phyloP scores from a whole-genome alignment of 2,888 invertebrate genomes.

The Lamproptera curius region DNA sequence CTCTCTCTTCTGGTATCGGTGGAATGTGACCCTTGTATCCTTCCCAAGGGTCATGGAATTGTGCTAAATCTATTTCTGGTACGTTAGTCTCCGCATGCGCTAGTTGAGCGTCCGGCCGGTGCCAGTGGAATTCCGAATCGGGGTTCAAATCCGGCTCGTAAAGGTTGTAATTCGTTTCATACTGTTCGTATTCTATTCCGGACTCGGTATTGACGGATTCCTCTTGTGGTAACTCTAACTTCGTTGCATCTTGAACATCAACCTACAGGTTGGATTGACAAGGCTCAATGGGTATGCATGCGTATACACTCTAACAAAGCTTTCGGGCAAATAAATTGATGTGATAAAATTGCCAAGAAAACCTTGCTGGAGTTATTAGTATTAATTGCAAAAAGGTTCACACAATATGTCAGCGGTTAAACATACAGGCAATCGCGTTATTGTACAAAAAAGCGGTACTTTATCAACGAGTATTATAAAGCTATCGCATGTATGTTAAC shows the following conservation, averaged over 20 bases:
- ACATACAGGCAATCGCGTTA: conserved; percentile 45
- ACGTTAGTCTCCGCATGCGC: conserved; percentile 35
- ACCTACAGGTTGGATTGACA: conserved; percentile 69
- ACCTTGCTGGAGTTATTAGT: conserved; percentile 63
- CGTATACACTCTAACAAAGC: conserved; percentile 65
- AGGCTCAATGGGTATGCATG: conserved; percentile 68
- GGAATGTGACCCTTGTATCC: conserved; percentile 78
- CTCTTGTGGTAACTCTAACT: conserved; percentile 31
- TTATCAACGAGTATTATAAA: conserved; percentile 2
- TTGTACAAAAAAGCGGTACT: not conserved
- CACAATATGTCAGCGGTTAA: conserved; percentile 43
- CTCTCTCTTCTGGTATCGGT: conserved; percentile 39
- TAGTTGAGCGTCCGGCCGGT: conserved; percentile 53
- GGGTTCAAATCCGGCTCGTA: conserved; percentile 34
- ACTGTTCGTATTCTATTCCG: conserved; percentile 33
- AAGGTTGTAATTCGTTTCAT: conserved; percentile 28
- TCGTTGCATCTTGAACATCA: conserved; percentile 53
- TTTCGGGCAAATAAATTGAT: conserved; percentile 42
- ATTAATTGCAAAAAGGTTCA: conserved; percentile 32
- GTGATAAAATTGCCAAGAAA: conserved; percentile 49
- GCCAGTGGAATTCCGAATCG: conserved; percentile 70
- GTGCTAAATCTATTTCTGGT: conserved; percentile 41
- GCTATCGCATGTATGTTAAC: conserved; percentile 50
- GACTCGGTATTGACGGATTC: conserved; percentile 37
- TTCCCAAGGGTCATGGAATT: conserved; percentile 85